phyloP scores from a whole-genome alignment of 2,797 vertebrate genomes.

The Lepidocolaptes lacrymiger region DNA sequence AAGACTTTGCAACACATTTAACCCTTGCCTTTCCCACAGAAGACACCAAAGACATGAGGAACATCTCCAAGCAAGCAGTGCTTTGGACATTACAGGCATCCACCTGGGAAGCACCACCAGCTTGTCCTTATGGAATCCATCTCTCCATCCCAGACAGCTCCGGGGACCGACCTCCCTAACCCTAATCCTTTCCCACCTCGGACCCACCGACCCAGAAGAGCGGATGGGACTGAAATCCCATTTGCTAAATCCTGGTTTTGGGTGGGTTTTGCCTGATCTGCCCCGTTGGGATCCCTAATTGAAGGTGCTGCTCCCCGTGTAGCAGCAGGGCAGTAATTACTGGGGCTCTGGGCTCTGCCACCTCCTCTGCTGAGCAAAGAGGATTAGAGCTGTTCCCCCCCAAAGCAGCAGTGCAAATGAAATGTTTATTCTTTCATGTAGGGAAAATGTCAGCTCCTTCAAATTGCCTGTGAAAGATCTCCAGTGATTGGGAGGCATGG shows the following conservation, averaged over 20 bases:
- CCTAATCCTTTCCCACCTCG: neutral
- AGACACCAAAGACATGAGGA: neutral
- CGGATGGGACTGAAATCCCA: neutral
- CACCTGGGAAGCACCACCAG: neutral
- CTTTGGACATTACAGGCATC: neutral
- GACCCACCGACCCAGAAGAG: neutral
- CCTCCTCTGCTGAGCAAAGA: conserved; percentile 33
- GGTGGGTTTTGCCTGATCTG: neutral
- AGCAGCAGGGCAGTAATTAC: neutral
- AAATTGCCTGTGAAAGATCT: neutral
- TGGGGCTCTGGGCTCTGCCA: neutral
- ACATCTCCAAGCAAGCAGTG: neutral
- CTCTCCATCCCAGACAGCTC: neutral
- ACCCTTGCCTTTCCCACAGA: neutral
- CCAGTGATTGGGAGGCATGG: neutral
- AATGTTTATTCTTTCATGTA: conserved; percentile 71
- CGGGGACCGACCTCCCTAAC: fast-evolving
- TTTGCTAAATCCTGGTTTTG: neutral
- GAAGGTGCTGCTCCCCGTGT: neutral
- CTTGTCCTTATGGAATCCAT: neutral
- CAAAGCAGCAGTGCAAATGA: conserved; percentile 33
- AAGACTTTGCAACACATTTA: neutral
- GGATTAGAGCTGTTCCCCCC: conserved; percentile 68
- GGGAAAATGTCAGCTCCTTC: conserved; percentile 62
- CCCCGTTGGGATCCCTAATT: neutral